Evolutionary conservation across 2,113 vertebrate genomes (phyloP).

Genomic region (Proteles cristata): DNA sequence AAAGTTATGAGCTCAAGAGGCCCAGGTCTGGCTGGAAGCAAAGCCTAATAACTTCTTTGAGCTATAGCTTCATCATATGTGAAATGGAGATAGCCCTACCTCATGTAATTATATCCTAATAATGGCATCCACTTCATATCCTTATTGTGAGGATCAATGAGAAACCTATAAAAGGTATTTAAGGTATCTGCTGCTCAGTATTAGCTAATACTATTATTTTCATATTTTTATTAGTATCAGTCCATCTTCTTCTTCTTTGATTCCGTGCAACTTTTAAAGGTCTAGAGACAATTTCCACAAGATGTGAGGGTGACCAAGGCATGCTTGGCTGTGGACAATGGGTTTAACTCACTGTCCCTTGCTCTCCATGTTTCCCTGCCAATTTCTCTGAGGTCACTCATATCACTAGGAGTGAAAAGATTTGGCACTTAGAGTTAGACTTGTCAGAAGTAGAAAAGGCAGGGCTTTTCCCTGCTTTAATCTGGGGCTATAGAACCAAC

Average conservation of each 20-base stretch:
- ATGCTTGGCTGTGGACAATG: not conserved
- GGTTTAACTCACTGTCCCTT: not conserved
- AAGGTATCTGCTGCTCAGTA: not conserved
- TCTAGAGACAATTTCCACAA: not conserved
- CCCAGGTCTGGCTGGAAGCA: not conserved
- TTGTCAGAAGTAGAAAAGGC: not conserved
- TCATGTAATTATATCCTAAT: not conserved
- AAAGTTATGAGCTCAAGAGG: not conserved
- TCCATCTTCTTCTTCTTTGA: not conserved
- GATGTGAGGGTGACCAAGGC: not conserved
- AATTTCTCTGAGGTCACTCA: slow-evolving; percentile 12
- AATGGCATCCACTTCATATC: not conserved
- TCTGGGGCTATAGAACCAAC: not conserved
- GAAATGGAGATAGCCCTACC: not conserved
- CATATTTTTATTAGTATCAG: not conserved
- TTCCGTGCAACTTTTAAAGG: not conserved
- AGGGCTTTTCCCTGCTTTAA: not conserved
- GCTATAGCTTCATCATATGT: not conserved
- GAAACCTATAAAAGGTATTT: slow-evolving; percentile 27
- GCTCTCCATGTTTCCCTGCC: not conserved
- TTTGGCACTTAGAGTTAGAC: not conserved
- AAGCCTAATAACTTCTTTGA: not conserved
- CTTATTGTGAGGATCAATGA: not conserved
- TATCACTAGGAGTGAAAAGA: not conserved
- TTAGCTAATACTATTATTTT: slow-evolving; percentile 25